Conservation (phyloP, 1,140 invertebrate genomes). For the Heliothis virescens region DNA sequence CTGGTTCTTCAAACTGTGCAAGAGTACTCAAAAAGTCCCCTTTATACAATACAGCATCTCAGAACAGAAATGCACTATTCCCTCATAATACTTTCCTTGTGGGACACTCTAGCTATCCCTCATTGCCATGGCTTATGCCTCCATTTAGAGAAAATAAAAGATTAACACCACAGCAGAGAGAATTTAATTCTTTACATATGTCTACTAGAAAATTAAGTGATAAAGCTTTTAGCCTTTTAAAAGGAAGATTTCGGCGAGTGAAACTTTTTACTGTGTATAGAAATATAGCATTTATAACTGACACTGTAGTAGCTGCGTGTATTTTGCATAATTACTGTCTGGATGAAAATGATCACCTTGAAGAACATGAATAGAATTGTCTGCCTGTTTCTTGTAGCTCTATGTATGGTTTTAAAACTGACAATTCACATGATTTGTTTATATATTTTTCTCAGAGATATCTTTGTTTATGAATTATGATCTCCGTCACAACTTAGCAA, state of each 20-base stretch:
- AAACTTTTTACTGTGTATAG: slow-evolving; percentile 72
- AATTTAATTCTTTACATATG: slow-evolving; percentile 69
- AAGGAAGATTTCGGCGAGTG: slow-evolving; percentile 68
- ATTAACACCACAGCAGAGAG: slow-evolving; percentile 68
- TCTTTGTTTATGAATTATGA: not conserved
- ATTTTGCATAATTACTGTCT: slow-evolving; percentile 75
- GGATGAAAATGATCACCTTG: slow-evolving; percentile 68
- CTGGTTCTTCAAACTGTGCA: slow-evolving; percentile 67
- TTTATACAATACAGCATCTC: slow-evolving; percentile 66
- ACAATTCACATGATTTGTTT: no score
- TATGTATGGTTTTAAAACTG: no score
- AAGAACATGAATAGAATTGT: slow-evolving; percentile 52
- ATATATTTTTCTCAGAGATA: not conserved
- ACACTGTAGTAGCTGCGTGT: slow-evolving; percentile 73
- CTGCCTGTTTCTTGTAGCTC: not conserved
- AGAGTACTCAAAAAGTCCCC: slow-evolving; percentile 68
- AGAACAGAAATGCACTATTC: slow-evolving; percentile 66
- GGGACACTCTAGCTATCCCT: slow-evolving; percentile 72
- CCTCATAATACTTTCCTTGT: slow-evolving; percentile 69
- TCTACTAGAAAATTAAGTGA: slow-evolving; percentile 69
- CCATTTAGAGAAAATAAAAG: slow-evolving; percentile 74
- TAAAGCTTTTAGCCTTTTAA: slow-evolving; percentile 66
- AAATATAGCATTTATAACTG: slow-evolving; percentile 75
- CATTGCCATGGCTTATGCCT: slow-evolving; percentile 69
- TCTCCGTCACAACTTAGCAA: not conserved